Evolutionary conservation across 2,888 invertebrate genomes (phyloP), one percentile per base, ranked within the genome.

Genomic region (Brachynemurus nebulosus): DNA sequence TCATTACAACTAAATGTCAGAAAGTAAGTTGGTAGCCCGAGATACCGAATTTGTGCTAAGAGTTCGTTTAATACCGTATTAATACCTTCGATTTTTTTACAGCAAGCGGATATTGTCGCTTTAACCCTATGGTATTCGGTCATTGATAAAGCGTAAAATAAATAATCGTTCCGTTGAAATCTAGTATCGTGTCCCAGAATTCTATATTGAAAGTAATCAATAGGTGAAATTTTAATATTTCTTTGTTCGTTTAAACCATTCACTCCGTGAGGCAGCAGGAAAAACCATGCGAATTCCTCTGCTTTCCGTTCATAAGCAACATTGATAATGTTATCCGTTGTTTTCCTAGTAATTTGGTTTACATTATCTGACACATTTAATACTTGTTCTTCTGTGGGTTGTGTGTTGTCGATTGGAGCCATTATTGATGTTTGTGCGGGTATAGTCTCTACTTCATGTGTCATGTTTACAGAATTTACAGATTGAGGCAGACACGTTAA

Each of bases 201-300:
- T 44, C 53, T 35, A 4, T 18, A 39, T 41, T 53, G 53, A 46
- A 20, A 54, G 41, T 54, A 55, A 30, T 55, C 54, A 5, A 52
- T 38, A 16, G 37, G 18, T 18, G 18, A n/a, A 17, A 37, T 37
- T n/a, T 37, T 37, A 6, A 37, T 12, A 18, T 7, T 8, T 37
- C 47, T 35, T 48, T 48, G 35, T 44, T 55, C 50, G n/a, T 49
- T 45, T 6, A 55, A 46, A 11, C 54, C 54, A 46, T 54, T 54
- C 18, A 35, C 46, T 3, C 55, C 55, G 43, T 51, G 47, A 3
- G 54, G 56, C 42, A 56, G 55, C 9, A 56, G 43, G 34, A 44
- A 42, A 39, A 43, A 58, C 54, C 56, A 56, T 1, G 53, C 45
- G 25, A 55, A 55, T 47, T 55, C 54, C 49, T 57, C 57, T 48